phyloP scores from a whole-genome alignment of 1,140 invertebrate genomes.

The Drosophila cardini region DNA sequence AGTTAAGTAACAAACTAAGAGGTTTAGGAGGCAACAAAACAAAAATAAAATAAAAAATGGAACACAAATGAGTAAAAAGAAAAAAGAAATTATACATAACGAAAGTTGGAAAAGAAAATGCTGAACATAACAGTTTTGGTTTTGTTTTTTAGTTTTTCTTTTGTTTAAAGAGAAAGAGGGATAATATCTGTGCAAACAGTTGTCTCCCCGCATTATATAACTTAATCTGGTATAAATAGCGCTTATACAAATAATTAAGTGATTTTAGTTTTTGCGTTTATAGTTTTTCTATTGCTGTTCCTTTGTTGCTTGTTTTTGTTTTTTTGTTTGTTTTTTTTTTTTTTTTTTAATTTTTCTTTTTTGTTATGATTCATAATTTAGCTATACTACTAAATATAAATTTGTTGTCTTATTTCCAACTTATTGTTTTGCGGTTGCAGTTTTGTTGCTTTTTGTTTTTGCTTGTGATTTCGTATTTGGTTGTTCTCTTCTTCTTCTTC shows the following conservation, averaged over 20 bases:
- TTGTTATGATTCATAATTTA: constrained; percentile 64
- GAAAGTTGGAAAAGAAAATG: constrained; percentile 26
- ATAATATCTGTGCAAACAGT: constrained; percentile 27
- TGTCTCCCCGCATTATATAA: constrained; percentile 28
- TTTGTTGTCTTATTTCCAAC: constrained; percentile 72
- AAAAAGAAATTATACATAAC: constrained; percentile 9
- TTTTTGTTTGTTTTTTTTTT: constrained; percentile 14
- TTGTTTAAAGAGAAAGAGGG: neutral
- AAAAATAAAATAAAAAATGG: neutral
- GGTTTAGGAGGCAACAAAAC: constrained; percentile 13
- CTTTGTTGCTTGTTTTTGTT: constrained; percentile 10
- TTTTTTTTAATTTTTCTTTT: constrained; percentile 8
- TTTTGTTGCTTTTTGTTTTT: constrained; percentile 54
- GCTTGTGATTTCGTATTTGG: constrained; percentile 67
- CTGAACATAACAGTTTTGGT: constrained; percentile 14
- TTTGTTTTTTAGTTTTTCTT: neutral
- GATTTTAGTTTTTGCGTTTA: constrained; percentile 41
- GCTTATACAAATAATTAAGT: constrained; percentile 76
- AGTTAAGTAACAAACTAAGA: constrained; percentile 62
- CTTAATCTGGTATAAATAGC: constrained; percentile 65
- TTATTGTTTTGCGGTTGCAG: constrained; percentile 75
- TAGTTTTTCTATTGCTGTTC: constrained; percentile 41
- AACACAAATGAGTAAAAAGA: neutral
- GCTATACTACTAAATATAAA: constrained; percentile 75
- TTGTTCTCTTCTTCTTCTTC: constrained; percentile 51